Percentiles rank a stretch among this genome's conserved stretches.
Evolutionary conservation across 2,113 vertebrate species (phyloP).

Genomic region (Tor tambroides): DNA sequence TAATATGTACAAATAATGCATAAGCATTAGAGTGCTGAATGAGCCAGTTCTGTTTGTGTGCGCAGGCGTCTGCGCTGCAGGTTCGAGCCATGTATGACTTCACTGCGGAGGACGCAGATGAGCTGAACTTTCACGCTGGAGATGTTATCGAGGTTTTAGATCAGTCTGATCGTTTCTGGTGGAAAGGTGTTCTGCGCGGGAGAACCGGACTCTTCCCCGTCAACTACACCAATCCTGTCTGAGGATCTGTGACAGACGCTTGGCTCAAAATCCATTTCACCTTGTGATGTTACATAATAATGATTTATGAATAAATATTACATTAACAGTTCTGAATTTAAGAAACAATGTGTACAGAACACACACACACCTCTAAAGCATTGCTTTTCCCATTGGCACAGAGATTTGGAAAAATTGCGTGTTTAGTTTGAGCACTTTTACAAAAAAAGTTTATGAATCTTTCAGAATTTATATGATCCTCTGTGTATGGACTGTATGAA

Average conservation of each 20-base stretch:
- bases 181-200: conserved; percentile 81
- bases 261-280: neutral
- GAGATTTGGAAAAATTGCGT: neutral
- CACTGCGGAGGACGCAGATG: conserved; percentile 78
- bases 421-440: neutral
- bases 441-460: neutral
- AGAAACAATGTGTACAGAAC: neutral
- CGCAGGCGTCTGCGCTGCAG: conserved; percentile 55
- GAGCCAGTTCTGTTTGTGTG: neutral
- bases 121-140: conserved; percentile 80
- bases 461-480: neutral
- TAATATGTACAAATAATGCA: too few relatives aligned
- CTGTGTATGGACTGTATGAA: neutral
- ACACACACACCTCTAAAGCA: neutral
- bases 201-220: conserved; percentile 84
- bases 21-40: neutral
- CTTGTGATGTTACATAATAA: neutral
- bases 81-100: conserved; percentile 85
- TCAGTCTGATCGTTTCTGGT: conserved; percentile 80
- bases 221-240: conserved; percentile 80
- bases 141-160: conserved; percentile 86
- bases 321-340: neutral
- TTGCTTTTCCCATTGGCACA: neutral
- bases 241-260: conserved; percentile 10
- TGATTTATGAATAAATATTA: neutral